Base-by-base conservation (phyloP, 2,888 invertebrate genomes). In the Tiphia femorata region DNA sequence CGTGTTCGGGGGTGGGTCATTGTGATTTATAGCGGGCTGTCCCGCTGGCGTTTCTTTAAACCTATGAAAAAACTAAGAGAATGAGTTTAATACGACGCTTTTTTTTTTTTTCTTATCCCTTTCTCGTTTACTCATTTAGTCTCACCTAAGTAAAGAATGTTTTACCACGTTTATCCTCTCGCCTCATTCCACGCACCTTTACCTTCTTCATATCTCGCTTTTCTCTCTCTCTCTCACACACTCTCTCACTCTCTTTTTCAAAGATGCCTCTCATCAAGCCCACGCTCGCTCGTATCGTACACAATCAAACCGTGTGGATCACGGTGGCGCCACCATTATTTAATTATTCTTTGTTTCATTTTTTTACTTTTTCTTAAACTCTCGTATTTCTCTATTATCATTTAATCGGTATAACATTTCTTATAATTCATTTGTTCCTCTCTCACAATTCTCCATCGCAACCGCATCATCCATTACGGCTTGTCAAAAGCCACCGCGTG, bases 11-110 rank as follows among this genome's bases (percentile, higher is more conserved):
- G 78, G 73, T 69, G 67, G 62, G 72, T 69, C 67, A 63, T 72
- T n/a, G n/a, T 76, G 72, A 64, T 76, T 76, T 72, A 66, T 69
- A 74, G 75, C 71, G 76, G 75, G 78, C 76, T 75, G 65, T 73
- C 76, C 70, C 77, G 74, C 76, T 77, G 71, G 75, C 76, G 59
- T 76, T 70, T 41, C 12, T 25, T 68, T 75, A 72, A 79, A 78
- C 63, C 76, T 78, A 79, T 75, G 71, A 75, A 77, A n/a, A 78
- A 79, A 76, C 79, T 80, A 81, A 79, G 77, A 80, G 72, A 77
- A 79, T 76, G 73, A 73, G 76, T 78, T 76, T 73, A n/a, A 73
- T 73, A 76, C 60, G n/a, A n/a, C n/a, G n/a, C n/a, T 69, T 67
- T 72, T 73, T 67, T 73, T 65, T 68, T 56, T 58, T 63, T 52